phyloP scores from a whole-genome alignment of 2,888 invertebrate species.

The Maniola hyperantus region DNA sequence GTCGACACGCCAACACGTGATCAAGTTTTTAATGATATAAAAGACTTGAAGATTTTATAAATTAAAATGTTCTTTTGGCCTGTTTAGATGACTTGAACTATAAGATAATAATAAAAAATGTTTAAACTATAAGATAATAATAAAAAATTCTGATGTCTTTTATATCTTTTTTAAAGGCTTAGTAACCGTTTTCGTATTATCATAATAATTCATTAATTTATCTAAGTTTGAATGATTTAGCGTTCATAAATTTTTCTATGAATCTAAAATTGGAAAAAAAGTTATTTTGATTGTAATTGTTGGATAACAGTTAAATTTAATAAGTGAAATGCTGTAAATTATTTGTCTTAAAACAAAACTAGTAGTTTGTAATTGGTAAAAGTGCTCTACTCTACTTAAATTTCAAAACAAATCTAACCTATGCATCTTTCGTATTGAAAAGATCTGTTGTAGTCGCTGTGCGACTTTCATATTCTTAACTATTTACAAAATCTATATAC shows the following conservation, averaged over 20 bases:
- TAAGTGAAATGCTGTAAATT: background rate
- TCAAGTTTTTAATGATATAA: background rate
- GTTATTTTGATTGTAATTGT: too few relatives aligned
- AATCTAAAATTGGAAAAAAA: too few relatives aligned
- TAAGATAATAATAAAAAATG: background rate
- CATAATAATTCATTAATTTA: too few relatives aligned
- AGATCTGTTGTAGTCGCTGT: conserved; percentile 61
- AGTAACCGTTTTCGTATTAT: background rate
- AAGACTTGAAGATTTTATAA: background rate
- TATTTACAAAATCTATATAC: conserved; percentile 80
- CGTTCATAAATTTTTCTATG: too few relatives aligned
- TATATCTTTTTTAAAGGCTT: background rate
- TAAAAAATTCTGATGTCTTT: background rate
- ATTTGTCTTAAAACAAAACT: background rate
- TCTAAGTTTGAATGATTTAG: background rate
- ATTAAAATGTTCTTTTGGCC: background rate
- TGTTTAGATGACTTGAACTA: background rate
- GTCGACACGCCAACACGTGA: background rate
- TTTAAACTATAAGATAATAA: too few relatives aligned
- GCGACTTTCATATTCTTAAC: conserved; percentile 69
- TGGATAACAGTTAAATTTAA: background rate
- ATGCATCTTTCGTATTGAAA: conserved; percentile 37
- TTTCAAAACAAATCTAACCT: conserved; percentile 34
- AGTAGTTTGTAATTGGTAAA: conserved; percentile 58
- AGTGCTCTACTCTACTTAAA: conserved; percentile 56